Conservation (phyloP, 2,113 vertebrate species). For the Recurvirostra avosetta region DNA sequence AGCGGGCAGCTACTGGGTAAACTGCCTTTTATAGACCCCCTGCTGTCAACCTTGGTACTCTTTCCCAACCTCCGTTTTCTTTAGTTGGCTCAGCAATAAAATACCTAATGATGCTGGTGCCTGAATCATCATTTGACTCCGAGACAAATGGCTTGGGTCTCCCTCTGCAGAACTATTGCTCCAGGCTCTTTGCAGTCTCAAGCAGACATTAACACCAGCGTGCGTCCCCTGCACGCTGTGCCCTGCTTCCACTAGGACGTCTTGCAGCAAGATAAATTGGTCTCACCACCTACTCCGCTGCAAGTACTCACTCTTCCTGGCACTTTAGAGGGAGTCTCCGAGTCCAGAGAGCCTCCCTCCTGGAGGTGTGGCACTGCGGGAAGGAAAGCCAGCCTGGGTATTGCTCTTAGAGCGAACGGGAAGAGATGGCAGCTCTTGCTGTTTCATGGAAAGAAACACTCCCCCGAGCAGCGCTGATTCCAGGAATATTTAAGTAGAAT, state of each 20-base stretch:
- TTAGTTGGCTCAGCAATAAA: neutral
- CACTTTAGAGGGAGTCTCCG: neutral
- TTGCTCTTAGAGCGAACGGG: neutral
- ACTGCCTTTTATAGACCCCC: neutral
- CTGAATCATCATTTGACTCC: neutral
- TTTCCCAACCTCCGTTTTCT: neutral
- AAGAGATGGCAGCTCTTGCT: neutral
- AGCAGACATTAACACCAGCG: neutral
- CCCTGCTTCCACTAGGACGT: neutral
- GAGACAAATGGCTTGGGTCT: neutral
- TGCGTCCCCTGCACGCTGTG: neutral
- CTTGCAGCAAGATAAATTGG: slow-evolving; percentile 1
- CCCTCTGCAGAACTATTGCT: neutral
- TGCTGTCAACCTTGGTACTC: neutral
- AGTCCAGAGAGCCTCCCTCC: slow-evolving; percentile 9
- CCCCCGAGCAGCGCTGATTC: neutral
- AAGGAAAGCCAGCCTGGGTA: neutral
- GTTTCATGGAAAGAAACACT: neutral
- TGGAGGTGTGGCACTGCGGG: neutral
- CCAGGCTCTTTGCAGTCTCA: slow-evolving; percentile 1
- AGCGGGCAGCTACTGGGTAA: neutral
- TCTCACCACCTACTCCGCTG: neutral
- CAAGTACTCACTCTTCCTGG: neutral
- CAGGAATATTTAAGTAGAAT: neutral
- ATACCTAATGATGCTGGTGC: neutral